Evolutionary conservation across 2,113 vertebrate species (phyloP).

Genomic region (Ciconia stormi): DNA sequence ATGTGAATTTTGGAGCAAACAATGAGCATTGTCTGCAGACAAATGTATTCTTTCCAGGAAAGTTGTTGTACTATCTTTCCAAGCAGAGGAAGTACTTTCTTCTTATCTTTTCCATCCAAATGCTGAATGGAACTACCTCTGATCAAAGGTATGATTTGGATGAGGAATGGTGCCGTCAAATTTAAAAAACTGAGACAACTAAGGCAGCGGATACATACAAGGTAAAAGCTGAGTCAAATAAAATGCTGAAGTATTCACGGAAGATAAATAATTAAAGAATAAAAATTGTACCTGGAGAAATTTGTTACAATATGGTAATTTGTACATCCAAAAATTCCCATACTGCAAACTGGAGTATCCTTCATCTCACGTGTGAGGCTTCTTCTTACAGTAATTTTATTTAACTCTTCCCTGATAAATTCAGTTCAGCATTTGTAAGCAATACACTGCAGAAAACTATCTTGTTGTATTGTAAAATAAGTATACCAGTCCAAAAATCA

Average conservation of each 20-base stretch:
- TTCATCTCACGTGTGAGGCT: neutral
- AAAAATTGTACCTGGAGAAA: neutral
- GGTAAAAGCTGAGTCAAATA: neutral
- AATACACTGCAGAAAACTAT: neutral
- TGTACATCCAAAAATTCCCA: neutral
- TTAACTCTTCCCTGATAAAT: neutral
- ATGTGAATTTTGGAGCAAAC: neutral
- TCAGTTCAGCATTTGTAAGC: neutral
- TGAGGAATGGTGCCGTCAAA: neutral
- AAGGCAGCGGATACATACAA: neutral
- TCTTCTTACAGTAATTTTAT: neutral
- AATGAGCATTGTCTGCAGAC: neutral
- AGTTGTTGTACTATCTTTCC: neutral
- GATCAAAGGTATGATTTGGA: neutral
- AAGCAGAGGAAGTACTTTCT: neutral
- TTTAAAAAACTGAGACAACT: neutral
- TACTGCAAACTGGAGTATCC: neutral
- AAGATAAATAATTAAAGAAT: constrained; percentile 12
- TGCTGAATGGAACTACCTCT: neutral
- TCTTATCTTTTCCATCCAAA: neutral
- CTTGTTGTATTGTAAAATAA: neutral
- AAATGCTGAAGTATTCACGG: neutral
- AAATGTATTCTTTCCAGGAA: neutral
- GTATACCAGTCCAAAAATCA: neutral
- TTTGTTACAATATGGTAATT: neutral